Percentiles rank a stretch among this genome's conserved stretches.
These are phyloP conservation scores for Luidia sarsii DNA, from an alignment of 53 echinoderm and acorn worm genomes.

Conservation along the genomic window DNA sequence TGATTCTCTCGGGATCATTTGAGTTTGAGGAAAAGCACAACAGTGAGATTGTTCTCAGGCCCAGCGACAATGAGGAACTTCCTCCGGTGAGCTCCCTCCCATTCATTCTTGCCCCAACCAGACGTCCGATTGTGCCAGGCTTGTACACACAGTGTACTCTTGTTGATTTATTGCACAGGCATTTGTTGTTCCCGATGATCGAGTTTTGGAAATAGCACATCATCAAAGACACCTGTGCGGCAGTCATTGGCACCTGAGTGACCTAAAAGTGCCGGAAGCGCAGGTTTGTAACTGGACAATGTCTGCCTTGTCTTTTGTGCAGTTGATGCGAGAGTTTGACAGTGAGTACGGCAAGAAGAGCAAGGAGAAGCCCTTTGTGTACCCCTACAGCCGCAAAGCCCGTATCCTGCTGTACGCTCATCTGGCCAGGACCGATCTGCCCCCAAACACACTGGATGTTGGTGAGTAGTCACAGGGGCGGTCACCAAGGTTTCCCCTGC, in stretches of 20 bases:
- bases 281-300: too few relatives aligned
- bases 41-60: constrained; percentile 78
- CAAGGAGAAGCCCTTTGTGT: constrained; percentile 93
- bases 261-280: too few relatives aligned
- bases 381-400: constrained; percentile 87
- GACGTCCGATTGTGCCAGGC: too few relatives aligned
- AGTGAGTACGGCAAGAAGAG: constrained; percentile 85
- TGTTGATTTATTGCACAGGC: too few relatives aligned
- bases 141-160: too few relatives aligned
- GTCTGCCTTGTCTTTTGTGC: neutral
- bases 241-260: too few relatives aligned
- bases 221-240: too few relatives aligned
- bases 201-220: too few relatives aligned
- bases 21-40: constrained; percentile 94
- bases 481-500: too few relatives aligned
- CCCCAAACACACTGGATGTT: constrained; percentile 75
- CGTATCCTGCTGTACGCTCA: constrained; percentile 87
- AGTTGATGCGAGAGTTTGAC: constrained; percentile 88
- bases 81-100: constrained; percentile 68
- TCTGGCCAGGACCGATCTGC: constrained; percentile 69
- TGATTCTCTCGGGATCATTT: constrained; percentile 90
- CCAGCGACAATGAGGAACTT: constrained; percentile 96
- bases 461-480: constrained; percentile 80
- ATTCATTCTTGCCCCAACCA: too few relatives aligned
- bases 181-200: too few relatives aligned